Evolutionary conservation across 35 echinoderm and acorn worm genomes (phyloP), one percentile per base, ranked within the genome.

Genomic region (Chiridota heheva): DNA sequence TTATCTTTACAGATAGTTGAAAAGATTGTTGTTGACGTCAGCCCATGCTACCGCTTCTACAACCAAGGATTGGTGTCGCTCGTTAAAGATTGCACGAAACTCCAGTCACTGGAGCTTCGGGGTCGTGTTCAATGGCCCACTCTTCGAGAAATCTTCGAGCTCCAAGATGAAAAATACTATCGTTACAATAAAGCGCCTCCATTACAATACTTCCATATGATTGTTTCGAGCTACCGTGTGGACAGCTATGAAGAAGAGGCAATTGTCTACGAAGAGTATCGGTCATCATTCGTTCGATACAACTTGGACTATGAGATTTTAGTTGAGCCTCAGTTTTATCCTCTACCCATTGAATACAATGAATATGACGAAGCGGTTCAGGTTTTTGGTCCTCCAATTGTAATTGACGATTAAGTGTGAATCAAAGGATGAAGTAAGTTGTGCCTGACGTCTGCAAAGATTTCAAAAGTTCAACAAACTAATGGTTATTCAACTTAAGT

Each of bases 311-410:
- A 87, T 43, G 84, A 93, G 47, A 43, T 88, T 38, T 58, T 87
- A 16, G 63, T 93, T 49, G 90, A 93, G 35, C 90, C 90, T 1
- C 87, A 70, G 36, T 87, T 87, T 51, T 93, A 80, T 33, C 90
- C 90, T 13, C 41, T 93, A 12, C 90, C 84, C 6, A 15, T 83
- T 13, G 57, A 76, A 42, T 83, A 63, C 56, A 62, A 60, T n/a
- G n/a, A n/a, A n/a, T n/a, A n/a, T n/a, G n/a, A n/a, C n/a, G n/a
- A n/a, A n/a, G n/a, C n/a, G n/a, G n/a, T n/a, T n/a, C n/a, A n/a
- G n/a, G n/a, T n/a, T n/a, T n/a, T n/a, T n/a, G n/a, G n/a, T n/a
- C n/a, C n/a, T n/a, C n/a, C n/a, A n/a, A n/a, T n/a, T n/a, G n/a
- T n/a, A n/a, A n/a, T n/a, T n/a, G n/a, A n/a, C n/a, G n/a, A n/a